Base-by-base conservation (phyloP, 2,113 vertebrate species). In the Ictalurus punctatus region DNA sequence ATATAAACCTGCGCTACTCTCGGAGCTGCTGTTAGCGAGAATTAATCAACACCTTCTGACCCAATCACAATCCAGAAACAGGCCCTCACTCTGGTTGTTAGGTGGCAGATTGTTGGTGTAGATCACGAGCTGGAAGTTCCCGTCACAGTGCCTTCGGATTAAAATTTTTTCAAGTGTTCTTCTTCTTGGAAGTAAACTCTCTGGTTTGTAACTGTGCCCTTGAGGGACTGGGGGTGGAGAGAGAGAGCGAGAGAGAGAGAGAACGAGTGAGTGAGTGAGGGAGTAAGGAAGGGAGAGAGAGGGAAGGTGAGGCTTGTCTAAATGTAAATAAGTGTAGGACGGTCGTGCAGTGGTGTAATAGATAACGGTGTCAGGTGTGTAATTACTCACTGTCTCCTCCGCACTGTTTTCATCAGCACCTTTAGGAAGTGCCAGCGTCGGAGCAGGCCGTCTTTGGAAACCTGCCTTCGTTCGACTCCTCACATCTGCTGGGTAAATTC, bases 371-470 rank as follows among this genome's bases (percentile, higher is more conserved):
- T 91, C 92, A 91, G 90, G 91, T 90, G 91, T 91, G 93, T 93
- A 94, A 95, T 96, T 94, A 96, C 95, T 95, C 95, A 95, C 91
- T 95, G 95, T 95, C 94, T 93, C 34, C 88, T 90, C 90, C 83
- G 84, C 91, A 87, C 89, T 92, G 90, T 91, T 95, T 94, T 95
- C 94, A 95, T 95, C 95, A 94, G 92, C 93, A 89, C 89, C 89
- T 89, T 93, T 92, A 93, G 90, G 93, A 93, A 67, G 86, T 93
- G 89, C 85, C 90, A 84, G 80, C 88, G 44, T 88, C 27, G 54
- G 86, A 52, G 79, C 67, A 81, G 85, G 88, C 74, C 83, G 76
- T 90, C 85, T 92, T 89, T 85, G 89, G 74, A 86, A 40, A 61
- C 76, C 86, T 90, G 37, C 84, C 71, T 48, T 85, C 27, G 63